Base-by-base conservation (phyloP, 2,888 invertebrate genomes). In the Linnaemya vulpina region DNA sequence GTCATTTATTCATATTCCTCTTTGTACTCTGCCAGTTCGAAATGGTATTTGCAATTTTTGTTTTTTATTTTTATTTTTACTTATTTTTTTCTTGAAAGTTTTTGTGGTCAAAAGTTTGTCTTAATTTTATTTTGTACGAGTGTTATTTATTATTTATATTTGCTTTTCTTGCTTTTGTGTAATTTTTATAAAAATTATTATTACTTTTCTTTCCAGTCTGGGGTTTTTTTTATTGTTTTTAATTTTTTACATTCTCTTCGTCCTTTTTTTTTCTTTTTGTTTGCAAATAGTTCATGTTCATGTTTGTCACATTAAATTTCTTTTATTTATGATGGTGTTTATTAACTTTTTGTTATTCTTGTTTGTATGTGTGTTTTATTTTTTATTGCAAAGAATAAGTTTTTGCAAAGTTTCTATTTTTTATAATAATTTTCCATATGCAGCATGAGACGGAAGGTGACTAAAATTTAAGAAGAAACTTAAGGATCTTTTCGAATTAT, bases 41-140 rank as follows among this genome's bases (percentile, higher is more conserved):
- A n/a, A 17, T 17, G 43, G 11, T 1, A 13, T 4, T n/a, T 22
- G 22, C 9, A 40, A n/a, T n/a, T n/a, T n/a, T n/a, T n/a, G n/a
- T n/a, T n/a, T n/a, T n/a, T n/a, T n/a, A 30, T 30, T 2, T 30
- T 30, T 30, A 3, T 30, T 2, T 30, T 30, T 30, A 3, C 2
- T 30, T 30, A 3, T 30, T 30, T n/a, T 43, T 38, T 58, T 35
- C 17, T 2, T 46, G 5, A 30, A 75, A 75, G 9, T 55, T 75
- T 65, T 75, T 53, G 63, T 65, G 63, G 65, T 55, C 63, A 65
- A 55, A 65, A 43, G 43, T 75, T 75, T 65, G 17, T 65, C 25
- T 43, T 43, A 22, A 53, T 53, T 43, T 73, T 17, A 17, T 30
- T 65, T 65, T 22, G 40, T 43, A n/a, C 15, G 55, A 55, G 70